Percentiles rank a stretch among this genome's conserved stretches.
These are phyloP conservation scores for Clanis bilineata DNA, from an alignment of 2,888 invertebrate species.

Conservation along the genomic window DNA sequence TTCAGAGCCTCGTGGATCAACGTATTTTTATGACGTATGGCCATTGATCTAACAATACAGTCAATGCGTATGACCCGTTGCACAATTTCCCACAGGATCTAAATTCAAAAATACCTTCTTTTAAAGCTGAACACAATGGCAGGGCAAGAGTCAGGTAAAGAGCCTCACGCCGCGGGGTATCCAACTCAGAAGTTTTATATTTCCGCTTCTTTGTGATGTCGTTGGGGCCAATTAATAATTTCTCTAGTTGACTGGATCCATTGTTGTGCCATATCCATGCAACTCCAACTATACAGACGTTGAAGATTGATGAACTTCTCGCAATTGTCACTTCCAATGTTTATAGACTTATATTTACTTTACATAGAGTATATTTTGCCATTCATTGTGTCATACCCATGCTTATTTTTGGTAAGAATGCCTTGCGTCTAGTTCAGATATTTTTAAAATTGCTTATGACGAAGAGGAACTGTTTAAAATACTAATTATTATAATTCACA, in stretches of 20 bases:
- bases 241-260: conserved; percentile 78
- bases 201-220: conserved; percentile 79
- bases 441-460: background rate
- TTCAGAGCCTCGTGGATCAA: conserved; percentile 51
- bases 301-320: conserved; percentile 78
- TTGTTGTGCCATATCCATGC: conserved; percentile 62
- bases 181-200: conserved; percentile 78
- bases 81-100: conserved; percentile 78
- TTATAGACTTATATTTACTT: conserved; percentile 53
- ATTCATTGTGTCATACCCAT: background rate
- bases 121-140: conserved; percentile 71
- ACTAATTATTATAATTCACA: conserved; percentile 16
- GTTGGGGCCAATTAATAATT: conserved; percentile 78
- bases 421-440: background rate
- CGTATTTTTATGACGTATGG: conserved; percentile 45
- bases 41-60: too few species aligned
- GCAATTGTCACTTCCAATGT: conserved; percentile 74
- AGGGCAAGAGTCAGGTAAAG: conserved; percentile 82
- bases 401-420: background rate
- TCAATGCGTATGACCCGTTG: conserved; percentile 63
- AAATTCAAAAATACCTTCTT: conserved; percentile 72
- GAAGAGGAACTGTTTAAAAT: conserved; percentile 2
- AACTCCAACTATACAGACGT: conserved; percentile 63
- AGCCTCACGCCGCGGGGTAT: conserved; percentile 71
- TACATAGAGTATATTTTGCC: background rate